Evolutionary conservation across 2,888 invertebrate genomes (phyloP).

Genomic region (Mimachlamys varia): DNA sequence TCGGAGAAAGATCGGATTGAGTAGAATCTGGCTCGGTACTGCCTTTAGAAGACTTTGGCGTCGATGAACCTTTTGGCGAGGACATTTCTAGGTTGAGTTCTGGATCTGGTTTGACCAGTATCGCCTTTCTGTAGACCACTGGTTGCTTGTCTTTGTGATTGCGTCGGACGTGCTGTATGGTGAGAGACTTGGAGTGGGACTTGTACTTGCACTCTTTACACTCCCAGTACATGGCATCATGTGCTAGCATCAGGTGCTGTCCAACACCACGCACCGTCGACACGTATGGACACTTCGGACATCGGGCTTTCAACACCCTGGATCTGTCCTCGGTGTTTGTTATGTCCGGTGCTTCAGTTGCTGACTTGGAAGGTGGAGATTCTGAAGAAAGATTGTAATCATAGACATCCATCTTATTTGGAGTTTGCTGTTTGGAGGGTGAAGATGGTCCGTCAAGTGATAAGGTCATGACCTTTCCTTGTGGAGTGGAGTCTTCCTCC

Average conservation of each 20-base stretch:
- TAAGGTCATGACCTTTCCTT: not conserved
- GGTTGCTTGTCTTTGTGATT: slow-evolving; percentile 28
- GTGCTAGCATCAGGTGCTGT: slow-evolving; percentile 39
- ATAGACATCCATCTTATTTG: not conserved
- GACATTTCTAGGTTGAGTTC: not conserved
- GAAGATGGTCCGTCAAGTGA: not conserved
- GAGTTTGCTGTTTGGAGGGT: not conserved
- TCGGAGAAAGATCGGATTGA: not conserved
- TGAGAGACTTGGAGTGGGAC: not conserved
- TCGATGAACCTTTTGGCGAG: not conserved
- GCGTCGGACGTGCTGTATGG: slow-evolving; percentile 9
- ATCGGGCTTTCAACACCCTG: not conserved
- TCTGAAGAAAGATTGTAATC: not conserved
- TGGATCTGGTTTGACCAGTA: not conserved
- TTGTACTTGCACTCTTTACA: slow-evolving; percentile 40
- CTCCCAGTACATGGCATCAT: slow-evolving; percentile 36
- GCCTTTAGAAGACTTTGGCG: slow-evolving; percentile 1
- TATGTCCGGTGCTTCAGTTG: not conserved
- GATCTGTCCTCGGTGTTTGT: not conserved
- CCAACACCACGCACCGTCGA: slow-evolving; percentile 40
- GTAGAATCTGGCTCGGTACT: not conserved
- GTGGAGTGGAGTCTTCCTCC: not conserved
- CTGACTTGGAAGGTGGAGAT: slow-evolving; percentile 15
- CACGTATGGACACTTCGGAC: slow-evolving; percentile 22
- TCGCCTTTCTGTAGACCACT: not conserved